Base-by-base conservation (phyloP, 1,140 invertebrate genomes). In the Mizuhopecten yessoensis region DNA sequence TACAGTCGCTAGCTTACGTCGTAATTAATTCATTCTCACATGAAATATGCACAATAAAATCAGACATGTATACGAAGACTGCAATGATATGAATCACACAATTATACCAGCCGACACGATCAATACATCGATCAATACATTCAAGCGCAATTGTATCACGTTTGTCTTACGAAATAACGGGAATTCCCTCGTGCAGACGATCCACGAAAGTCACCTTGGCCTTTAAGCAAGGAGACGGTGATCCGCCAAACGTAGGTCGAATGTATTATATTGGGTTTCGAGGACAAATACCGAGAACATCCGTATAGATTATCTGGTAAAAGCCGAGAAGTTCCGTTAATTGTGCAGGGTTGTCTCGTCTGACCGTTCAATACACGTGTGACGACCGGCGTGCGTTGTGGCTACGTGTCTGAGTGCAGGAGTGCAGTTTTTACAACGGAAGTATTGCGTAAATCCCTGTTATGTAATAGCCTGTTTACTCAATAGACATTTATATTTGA, bases 321-420 rank as follows among this genome's bases (percentile, higher is more conserved):
- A 75, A 75, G 23, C 57, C 15, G 57, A 75, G 57, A 75, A 29
- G 57, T 75, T 75, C 57, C 57, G 57, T 75, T n/a, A n/a, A 75
- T 0, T 17, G n/a, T 75, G 0, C n/a, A n/a, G 57, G 57, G 20
- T 49, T 49, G 20, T 39, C 45, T 20, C n/a, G n/a, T n/a, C 17
- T 57, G 45, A 20, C 45, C 45, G 17, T 57, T 57, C 45, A 17
- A 57, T 57, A 57, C 45, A 57, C 45, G 20, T 17, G 45, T 57
- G 45, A n/a, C n/a, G n/a, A n/a, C n/a, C n/a, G n/a, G n/a, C n/a
- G n/a, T n/a, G n/a, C n/a, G n/a, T n/a, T n/a, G n/a, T n/a, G n/a
- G n/a, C 23, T 75, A 13, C n/a, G 17, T 75, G 57, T 29, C 57
- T 29, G 23, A 75, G n/a, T 75, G 23, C 57, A 75, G 23, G 5